Percentiles rank a stretch among this genome's conserved stretches.
These are phyloP conservation scores for Drosophila sordidula DNA, from an alignment of 2,888 invertebrate species.

Conservation along the genomic window DNA sequence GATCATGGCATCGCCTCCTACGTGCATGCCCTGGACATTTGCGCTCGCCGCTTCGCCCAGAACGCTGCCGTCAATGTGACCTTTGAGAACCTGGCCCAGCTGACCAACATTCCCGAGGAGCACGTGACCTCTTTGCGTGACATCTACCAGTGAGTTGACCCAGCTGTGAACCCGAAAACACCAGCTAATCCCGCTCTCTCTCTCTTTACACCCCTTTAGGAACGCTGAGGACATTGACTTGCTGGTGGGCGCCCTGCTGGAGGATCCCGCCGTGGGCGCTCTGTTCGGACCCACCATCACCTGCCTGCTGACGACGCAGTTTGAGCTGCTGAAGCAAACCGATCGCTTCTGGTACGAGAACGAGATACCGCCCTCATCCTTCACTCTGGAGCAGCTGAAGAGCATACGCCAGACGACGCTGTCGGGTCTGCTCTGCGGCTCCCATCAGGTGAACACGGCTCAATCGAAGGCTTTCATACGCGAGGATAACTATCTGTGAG, in stretches of 20 bases:
- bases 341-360: conserved; percentile 99
- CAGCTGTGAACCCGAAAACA: background rate
- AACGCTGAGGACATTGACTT: conserved; percentile 93
- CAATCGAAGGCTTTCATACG: conserved; percentile 94
- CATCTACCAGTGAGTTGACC: conserved; percentile 88
- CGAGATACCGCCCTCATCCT: conserved; percentile 94
- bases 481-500: conserved; percentile 94
- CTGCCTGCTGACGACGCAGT: conserved; percentile 94
- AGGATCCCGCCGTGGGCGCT: conserved; percentile 91
- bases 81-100: conserved; percentile 73
- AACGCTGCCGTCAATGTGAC: conserved; percentile 73
- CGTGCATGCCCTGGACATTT: conserved; percentile 88
- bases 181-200: background rate
- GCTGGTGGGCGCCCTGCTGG: conserved; percentile 93
- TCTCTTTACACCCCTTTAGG: conserved; percentile 80
- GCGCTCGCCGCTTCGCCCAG: conserved; percentile 83
- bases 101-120: conserved; percentile 84
- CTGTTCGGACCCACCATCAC: conserved; percentile 95
- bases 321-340: conserved; percentile 92
- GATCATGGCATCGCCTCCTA: conserved; percentile 94
- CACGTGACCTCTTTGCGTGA: conserved; percentile 88
- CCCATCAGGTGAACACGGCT: conserved; percentile 89
- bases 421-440: conserved; percentile 92
- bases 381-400: conserved; percentile 90
- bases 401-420: conserved; percentile 93